Percentiles rank a stretch among this genome's conserved stretches.
These are phyloP conservation scores for Drosophila azteca DNA, from an alignment of 1,140 invertebrate genomes.

Conservation along the genomic window DNA sequence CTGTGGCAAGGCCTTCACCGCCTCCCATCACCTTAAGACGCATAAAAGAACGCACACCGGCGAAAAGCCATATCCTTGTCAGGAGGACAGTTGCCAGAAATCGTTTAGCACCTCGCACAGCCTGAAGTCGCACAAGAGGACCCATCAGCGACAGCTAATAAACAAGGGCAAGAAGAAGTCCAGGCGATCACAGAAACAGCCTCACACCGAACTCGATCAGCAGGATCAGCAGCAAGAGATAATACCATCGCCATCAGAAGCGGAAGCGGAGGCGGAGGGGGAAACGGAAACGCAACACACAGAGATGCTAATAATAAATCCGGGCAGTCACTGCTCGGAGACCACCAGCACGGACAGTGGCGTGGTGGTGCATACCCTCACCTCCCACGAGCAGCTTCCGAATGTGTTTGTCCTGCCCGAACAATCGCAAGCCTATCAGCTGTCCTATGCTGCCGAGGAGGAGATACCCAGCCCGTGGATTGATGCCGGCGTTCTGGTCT, in stretches of 20 bases:
- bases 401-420: slow-evolving; percentile 73
- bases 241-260: slow-evolving; percentile 5
- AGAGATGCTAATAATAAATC: slow-evolving; percentile 53
- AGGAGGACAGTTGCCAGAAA: slow-evolving; percentile 88
- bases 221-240: slow-evolving; percentile 7
- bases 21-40: slow-evolving; percentile 96
- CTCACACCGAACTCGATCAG: slow-evolving; percentile 13
- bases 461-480: slow-evolving; percentile 89
- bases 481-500: slow-evolving; percentile 87
- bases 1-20: slow-evolving; percentile 96
- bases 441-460: slow-evolving; percentile 89
- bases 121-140: slow-evolving; percentile 90
- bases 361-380: slow-evolving; percentile 35
- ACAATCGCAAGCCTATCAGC: slow-evolving; percentile 87
- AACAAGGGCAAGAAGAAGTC: slow-evolving; percentile 69
- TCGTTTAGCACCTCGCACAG: slow-evolving; percentile 92
- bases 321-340: slow-evolving; percentile 56
- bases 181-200: slow-evolving; percentile 26
- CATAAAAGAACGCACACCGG: slow-evolving; percentile 85
- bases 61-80: slow-evolving; percentile 92
- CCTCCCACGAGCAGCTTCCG: slow-evolving; percentile 37
- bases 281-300: slow-evolving; percentile 22
- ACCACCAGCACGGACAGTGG: slow-evolving; percentile 66
- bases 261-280: slow-evolving; percentile 8
- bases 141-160: slow-evolving; percentile 84